Conservation (phyloP, 2,113 vertebrate species). For the Argyrosomus japonicus region DNA sequence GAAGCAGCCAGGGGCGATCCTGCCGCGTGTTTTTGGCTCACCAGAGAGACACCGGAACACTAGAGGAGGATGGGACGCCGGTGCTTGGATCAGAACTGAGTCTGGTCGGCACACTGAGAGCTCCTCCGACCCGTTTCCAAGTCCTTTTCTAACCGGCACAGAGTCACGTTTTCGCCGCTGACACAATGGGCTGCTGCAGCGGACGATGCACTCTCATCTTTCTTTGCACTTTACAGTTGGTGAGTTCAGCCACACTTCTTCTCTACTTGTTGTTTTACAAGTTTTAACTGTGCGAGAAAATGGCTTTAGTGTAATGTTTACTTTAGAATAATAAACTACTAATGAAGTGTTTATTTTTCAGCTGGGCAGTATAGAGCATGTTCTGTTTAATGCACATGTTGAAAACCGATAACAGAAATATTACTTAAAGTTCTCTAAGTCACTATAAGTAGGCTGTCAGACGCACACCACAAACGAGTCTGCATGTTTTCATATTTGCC, state of each 20-base stretch:
- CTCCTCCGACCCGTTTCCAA: slow-evolving; percentile 38
- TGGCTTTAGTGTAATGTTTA: not conserved
- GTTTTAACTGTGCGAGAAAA: not conserved
- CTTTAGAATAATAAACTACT: not conserved
- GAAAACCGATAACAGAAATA: not conserved
- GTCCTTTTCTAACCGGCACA: slow-evolving; percentile 17
- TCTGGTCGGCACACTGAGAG: slow-evolving; percentile 45
- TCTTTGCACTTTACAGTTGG: slow-evolving; percentile 91
- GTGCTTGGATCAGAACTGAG: slow-evolving; percentile 66
- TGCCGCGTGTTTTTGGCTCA: slow-evolving; percentile 1
- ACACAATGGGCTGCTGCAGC: slow-evolving; percentile 91
- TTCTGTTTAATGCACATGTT: not conserved
- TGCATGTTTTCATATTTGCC: no score
- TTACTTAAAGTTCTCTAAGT: slow-evolving; percentile 9
- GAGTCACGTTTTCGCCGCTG: slow-evolving; percentile 48
- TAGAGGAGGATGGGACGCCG: slow-evolving; percentile 70
- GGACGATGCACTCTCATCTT: slow-evolving; percentile 90
- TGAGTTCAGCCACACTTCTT: slow-evolving; percentile 78
- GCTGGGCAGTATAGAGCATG: not conserved
- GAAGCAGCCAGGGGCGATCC: not conserved
- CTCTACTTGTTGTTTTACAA: slow-evolving; percentile 17
- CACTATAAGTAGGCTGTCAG: not conserved
- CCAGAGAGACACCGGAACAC: not conserved
- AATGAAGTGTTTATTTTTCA: not conserved
- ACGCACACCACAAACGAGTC: no score